Conservation (phyloP, 2,797 vertebrate genomes). For the Tenualosa ilisha region DNA sequence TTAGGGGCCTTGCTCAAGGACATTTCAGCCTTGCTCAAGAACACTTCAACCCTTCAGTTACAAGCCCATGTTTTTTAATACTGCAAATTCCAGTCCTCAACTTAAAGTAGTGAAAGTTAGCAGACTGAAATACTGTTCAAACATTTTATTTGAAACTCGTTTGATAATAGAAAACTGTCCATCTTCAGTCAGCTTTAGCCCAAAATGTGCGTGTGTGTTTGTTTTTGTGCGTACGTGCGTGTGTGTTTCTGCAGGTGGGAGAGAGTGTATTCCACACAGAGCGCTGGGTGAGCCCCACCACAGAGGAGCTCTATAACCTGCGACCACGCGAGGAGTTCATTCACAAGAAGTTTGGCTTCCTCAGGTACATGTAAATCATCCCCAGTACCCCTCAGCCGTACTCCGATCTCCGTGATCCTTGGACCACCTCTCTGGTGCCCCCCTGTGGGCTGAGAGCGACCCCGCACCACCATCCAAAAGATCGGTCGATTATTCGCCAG, state of each 20-base stretch:
- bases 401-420: too few relatives aligned
- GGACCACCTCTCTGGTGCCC: background rate
- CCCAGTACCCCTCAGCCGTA: background rate
- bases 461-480: background rate
- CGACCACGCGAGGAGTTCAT: constrained; percentile 69
- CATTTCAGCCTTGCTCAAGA: too few relatives aligned
- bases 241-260: constrained; percentile 76
- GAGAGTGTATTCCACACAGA: constrained; percentile 84
- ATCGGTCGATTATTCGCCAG: background rate
- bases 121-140: too few relatives aligned
- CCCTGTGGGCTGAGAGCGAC: background rate
- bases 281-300: constrained; percentile 81
- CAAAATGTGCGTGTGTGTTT: too few relatives aligned
- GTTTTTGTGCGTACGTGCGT: background rate
- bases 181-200: too few relatives aligned
- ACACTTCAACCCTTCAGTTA: too few relatives aligned
- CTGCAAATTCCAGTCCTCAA: too few relatives aligned
- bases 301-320: constrained; percentile 82
- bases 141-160: too few relatives aligned
- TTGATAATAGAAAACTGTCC: too few relatives aligned
- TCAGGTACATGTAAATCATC: constrained; percentile 70
- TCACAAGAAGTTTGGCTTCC: constrained; percentile 73
- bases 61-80: too few relatives aligned
- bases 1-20: too few relatives aligned
- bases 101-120: too few relatives aligned